Base-by-base conservation (phyloP, 2,113 vertebrate species). In the Macaca nemestrina region DNA sequence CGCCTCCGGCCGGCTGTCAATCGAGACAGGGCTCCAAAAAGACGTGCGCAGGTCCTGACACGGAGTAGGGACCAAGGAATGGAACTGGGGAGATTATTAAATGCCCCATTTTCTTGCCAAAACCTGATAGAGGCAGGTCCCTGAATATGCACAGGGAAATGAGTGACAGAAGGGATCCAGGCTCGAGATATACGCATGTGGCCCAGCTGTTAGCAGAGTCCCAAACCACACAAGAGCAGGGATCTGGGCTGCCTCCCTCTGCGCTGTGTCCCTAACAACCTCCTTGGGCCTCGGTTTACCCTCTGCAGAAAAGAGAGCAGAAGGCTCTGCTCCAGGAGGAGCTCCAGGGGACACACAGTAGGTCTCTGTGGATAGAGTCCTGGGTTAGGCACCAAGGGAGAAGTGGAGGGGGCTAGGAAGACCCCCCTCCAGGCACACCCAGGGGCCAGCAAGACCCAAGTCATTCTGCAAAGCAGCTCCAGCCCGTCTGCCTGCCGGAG, bases 21-120 rank as follows among this genome's bases (percentile, higher is more conserved):
- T 55, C 18, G 11, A 59, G 6, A 10, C 2, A 3, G 18, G 11
- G 17, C n/a, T 6, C 0, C 11, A 1, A 0, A 8, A 16, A 23
- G 32, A 52, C 0, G 8, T 1, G n/a, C 27, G 1, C 40, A n/a
- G 40, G 50, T 30, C 52, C 9, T 23, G n/a, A 23, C n/a, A 17
- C 0, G 1, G 3, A 23, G 73, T 27, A 43, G 50, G 27, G 43
- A 6, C 50, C 0, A 8, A 70, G 43, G 27, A 30, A 6, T 0
- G 12, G 43, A 88, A n/a, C 38, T 32, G 76, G 14, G 27, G 40
- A 2, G 72, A 22, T 8, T 43, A 25, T 10, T 18, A 81, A 38
- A 70, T 12, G 27, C 76, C 76, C 68, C 17, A 18, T 30, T 67
- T 79, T 32, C 38, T 45, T 5, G 17, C 25, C 14, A 16, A 59